Percentiles rank a stretch among this genome's conserved stretches.
These are phyloP conservation scores for Crotalus helleri DNA, from an alignment of 2,113 vertebrate species.

Conservation along the genomic window DNA sequence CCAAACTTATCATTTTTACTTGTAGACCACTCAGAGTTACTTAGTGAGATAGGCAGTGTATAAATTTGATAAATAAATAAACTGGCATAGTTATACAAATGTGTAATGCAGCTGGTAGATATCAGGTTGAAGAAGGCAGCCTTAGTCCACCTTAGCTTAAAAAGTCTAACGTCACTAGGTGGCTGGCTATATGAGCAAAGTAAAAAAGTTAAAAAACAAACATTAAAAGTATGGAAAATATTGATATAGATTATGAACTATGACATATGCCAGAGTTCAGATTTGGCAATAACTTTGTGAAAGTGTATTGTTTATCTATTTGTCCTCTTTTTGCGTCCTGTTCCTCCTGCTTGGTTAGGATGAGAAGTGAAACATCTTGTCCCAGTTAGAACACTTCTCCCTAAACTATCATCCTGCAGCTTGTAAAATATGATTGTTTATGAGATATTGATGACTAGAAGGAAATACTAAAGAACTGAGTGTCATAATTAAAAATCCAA, in stretches of 20 bases:
- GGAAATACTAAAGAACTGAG: conserved; percentile 60
- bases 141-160: not conserved
- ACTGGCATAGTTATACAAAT: not conserved
- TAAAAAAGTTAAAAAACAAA: not conserved
- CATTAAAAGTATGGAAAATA: not conserved
- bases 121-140: not conserved
- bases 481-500: conserved; percentile 57
- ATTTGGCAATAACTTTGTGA: not conserved
- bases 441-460: conserved; percentile 56
- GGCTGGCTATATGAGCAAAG: not conserved
- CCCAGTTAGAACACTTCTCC: conserved; percentile 31
- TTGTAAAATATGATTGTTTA: conserved; percentile 60
- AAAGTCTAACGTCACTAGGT: not conserved
- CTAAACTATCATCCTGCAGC: conserved; percentile 32
- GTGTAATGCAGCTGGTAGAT: not conserved
- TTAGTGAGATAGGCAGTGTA: not conserved
- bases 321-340: conserved; percentile 35
- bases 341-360: not conserved
- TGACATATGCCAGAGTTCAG: not conserved
- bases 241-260: not conserved
- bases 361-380: conserved; percentile 8
- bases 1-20: not conserved
- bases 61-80: not conserved
- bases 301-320: not conserved
- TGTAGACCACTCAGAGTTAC: not conserved